Percentiles rank a stretch among this genome's conserved stretches.
These are phyloP conservation scores for Drosophila ercepeae DNA, from an alignment of 1,140 invertebrate species.

Conservation along the genomic window DNA sequence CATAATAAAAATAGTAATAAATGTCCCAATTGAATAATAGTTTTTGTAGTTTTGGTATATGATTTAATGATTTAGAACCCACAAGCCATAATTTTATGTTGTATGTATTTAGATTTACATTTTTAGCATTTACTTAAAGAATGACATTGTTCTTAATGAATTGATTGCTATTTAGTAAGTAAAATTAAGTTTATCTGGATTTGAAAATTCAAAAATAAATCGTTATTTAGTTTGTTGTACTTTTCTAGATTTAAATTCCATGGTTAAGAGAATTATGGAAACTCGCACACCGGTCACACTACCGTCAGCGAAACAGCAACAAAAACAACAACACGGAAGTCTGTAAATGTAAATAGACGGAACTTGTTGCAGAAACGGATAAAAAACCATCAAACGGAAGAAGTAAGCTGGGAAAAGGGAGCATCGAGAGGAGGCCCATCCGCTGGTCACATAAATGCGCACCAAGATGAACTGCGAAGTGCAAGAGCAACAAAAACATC, in stretches of 20 bases:
- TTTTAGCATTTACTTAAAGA: too few relatives aligned
- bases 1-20: too few relatives aligned
- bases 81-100: too few relatives aligned
- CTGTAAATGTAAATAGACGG: conserved; percentile 76
- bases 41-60: too few relatives aligned
- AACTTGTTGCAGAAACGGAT: conserved; percentile 68
- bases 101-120: too few relatives aligned
- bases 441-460: conserved; percentile 63
- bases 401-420: conserved; percentile 3
- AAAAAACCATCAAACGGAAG: conserved; percentile 33
- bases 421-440: conserved; percentile 27
- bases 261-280: background rate
- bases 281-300: conserved; percentile 13
- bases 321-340: conserved; percentile 57
- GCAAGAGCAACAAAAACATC: conserved; percentile 63
- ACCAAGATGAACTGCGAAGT: conserved; percentile 73
- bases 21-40: too few relatives aligned
- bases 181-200: too few relatives aligned
- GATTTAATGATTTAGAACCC: too few relatives aligned
- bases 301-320: conserved; percentile 11
- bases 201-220: too few relatives aligned
- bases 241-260: background rate
- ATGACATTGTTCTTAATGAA: too few relatives aligned
- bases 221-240: background rate
- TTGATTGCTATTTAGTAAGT: too few relatives aligned